A percentile compares a stretch with the other conserved stretches of the same genome.
phyloP scores from a whole-genome alignment of 2,797 vertebrate species.

The Pangasius mekongensis region DNA sequence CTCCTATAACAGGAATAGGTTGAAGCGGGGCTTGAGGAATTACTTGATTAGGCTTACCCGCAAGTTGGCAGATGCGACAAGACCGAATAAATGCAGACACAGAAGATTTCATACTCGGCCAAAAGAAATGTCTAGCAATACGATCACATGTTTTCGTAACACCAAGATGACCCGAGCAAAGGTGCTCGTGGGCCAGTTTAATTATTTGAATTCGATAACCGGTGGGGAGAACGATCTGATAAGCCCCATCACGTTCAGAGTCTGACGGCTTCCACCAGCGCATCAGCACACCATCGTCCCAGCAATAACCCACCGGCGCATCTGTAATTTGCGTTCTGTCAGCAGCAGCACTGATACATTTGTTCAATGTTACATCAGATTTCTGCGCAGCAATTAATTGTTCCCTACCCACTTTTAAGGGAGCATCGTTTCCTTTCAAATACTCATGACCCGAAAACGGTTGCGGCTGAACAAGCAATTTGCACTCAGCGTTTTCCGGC shows the following conservation, averaged over 20 bases:
- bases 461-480: neutral
- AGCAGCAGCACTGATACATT: too few species aligned
- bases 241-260: too few species aligned
- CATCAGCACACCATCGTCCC: too few species aligned
- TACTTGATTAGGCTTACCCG: constrained; percentile 11
- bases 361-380: too few species aligned
- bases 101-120: neutral
- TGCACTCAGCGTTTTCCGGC: neutral
- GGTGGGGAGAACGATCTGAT: too few species aligned
- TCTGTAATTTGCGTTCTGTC: too few species aligned
- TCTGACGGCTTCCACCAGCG: too few species aligned
- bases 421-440: neutral
- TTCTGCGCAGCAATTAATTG: too few species aligned
- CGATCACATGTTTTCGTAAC: neutral
- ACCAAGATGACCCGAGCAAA: neutral
- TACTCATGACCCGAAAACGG: rapidly evolving
- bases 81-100: neutral
- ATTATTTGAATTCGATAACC: too few species aligned
- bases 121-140: constrained; percentile 20
- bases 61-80: constrained; percentile 7
- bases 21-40: neutral
- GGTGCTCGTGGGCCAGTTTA: too few species aligned
- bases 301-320: too few species aligned
- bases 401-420: neutral
- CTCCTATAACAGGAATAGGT: neutral